phyloP scores from a whole-genome alignment of 2,797 vertebrate species.

The Sebastes kiyomatsui region DNA sequence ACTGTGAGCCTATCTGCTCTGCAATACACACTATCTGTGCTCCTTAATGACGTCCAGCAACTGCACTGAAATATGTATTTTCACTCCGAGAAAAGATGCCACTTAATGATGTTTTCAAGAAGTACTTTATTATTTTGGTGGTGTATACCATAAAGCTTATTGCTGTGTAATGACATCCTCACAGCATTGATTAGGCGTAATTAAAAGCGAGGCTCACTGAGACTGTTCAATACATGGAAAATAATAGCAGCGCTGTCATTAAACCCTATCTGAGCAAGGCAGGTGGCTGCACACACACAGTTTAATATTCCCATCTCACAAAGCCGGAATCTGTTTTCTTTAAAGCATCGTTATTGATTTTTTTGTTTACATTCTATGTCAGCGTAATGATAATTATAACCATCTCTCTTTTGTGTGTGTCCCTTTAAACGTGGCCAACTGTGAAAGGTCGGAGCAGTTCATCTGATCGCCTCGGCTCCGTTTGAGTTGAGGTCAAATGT shows the following conservation, averaged over 20 bases:
- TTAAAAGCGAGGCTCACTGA: slow-evolving; percentile 69
- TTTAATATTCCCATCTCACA: slow-evolving; percentile 36
- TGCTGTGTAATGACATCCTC: slow-evolving; percentile 57
- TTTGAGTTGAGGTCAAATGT: slow-evolving; percentile 35
- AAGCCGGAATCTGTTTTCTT: slow-evolving; percentile 17
- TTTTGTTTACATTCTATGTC: neutral
- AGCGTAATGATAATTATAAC: neutral
- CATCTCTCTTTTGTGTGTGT: neutral
- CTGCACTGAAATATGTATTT: neutral
- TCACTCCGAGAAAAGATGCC: slow-evolving; percentile 1
- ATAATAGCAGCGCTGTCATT: slow-evolving; percentile 56
- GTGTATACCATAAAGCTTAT: slow-evolving; percentile 38
- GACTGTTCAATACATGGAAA: slow-evolving; percentile 77
- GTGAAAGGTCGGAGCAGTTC: slow-evolving; percentile 6
- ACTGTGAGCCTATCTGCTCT: neutral
- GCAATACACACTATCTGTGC: neutral
- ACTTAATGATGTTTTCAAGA: slow-evolving; percentile 7
- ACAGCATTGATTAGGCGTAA: slow-evolving; percentile 73
- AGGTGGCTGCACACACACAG: slow-evolving; percentile 39
- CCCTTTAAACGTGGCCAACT: neutral
- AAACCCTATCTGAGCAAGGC: slow-evolving; percentile 47
- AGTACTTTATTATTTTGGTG: slow-evolving; percentile 13
- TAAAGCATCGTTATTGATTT: neutral
- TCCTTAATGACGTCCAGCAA: neutral
- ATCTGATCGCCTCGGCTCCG: slow-evolving; percentile 4